phyloP scores from a whole-genome alignment of 1,140 invertebrate species.

The Drosophila murphyi region DNA sequence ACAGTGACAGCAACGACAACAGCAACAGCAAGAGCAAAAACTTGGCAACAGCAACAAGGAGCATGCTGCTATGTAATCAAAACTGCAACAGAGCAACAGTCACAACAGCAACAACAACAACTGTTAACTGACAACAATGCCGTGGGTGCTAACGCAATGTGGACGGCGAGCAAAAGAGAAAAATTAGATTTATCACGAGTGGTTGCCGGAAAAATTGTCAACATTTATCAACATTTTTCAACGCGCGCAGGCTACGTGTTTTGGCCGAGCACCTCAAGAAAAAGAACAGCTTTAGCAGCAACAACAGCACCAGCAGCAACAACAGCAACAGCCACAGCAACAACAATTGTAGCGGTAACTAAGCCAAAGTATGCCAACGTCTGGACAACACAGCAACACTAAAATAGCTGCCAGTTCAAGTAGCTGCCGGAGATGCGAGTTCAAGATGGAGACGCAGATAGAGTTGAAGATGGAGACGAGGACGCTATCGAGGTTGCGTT shows the following conservation, averaged over 20 bases:
- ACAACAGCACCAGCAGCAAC: constrained; percentile 27
- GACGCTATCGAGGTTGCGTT: constrained; percentile 32
- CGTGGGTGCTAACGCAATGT: constrained; percentile 50
- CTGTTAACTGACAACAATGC: constrained; percentile 49
- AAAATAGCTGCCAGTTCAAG: constrained; percentile 18
- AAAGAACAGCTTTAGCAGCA: constrained; percentile 16
- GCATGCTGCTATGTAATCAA: constrained; percentile 36
- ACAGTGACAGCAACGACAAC: constrained; percentile 24
- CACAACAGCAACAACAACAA: constrained; percentile 63
- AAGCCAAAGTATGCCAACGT: constrained; percentile 67
- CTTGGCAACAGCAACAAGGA: constrained; percentile 37
- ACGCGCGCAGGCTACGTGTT: constrained; percentile 71
- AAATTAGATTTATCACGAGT: constrained; percentile 84
- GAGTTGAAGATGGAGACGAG: constrained; percentile 14
- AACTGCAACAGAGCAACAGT: constrained; percentile 45
- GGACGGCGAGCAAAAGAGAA: constrained; percentile 63
- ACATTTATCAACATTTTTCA: constrained; percentile 84
- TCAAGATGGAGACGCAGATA: constrained; percentile 6
- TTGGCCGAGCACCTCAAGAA: constrained; percentile 54
- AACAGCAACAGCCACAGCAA: constrained; percentile 39
- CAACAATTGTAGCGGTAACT: constrained; percentile 51
- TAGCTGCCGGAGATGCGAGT: constrained; percentile 19
- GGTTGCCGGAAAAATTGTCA: constrained; percentile 84
- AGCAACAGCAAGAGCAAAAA: constrained; percentile 39
- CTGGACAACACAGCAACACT: constrained; percentile 21